phyloP scores from a whole-genome alignment of 1,140 invertebrate genomes.

The Philopotamus ludificatus region DNA sequence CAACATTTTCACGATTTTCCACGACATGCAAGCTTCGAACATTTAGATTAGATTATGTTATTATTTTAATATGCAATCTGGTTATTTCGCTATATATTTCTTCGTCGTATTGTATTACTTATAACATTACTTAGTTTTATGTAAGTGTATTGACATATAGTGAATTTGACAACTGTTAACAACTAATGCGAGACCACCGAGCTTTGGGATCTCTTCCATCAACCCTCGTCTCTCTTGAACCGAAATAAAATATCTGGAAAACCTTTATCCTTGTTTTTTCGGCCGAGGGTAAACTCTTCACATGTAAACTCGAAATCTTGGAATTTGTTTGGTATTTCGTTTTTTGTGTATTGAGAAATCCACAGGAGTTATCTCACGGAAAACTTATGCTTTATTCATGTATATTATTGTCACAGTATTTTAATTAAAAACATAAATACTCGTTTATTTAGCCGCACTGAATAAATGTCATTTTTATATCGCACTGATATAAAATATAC shows the following conservation, averaged over 20 bases:
- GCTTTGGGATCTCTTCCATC: neutral
- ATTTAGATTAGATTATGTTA: slow-evolving; percentile 13
- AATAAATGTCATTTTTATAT: too few relatives aligned
- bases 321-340: too few relatives aligned
- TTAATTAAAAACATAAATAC: too few relatives aligned
- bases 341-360: too few relatives aligned
- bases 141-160: too few relatives aligned
- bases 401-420: too few relatives aligned
- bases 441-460: too few relatives aligned
- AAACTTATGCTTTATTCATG: too few relatives aligned
- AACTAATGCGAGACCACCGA: neutral
- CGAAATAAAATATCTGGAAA: neutral
- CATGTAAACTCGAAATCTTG: neutral
- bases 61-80: neutral
- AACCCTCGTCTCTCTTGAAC: neutral
- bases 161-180: neutral
- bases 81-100: too few relatives aligned
- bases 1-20: slow-evolving; percentile 31
- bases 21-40: slow-evolving; percentile 6
- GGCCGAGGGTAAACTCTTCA: neutral
- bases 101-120: neutral
- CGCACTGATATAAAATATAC: too few relatives aligned
- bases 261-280: neutral
- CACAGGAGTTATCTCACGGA: too few relatives aligned
- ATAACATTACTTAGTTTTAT: neutral